Percentiles rank a stretch among this genome's conserved stretches.
Evolutionary conservation across 2,113 vertebrate species (phyloP).

Genomic region (Lichenostomus cassidix): DNA sequence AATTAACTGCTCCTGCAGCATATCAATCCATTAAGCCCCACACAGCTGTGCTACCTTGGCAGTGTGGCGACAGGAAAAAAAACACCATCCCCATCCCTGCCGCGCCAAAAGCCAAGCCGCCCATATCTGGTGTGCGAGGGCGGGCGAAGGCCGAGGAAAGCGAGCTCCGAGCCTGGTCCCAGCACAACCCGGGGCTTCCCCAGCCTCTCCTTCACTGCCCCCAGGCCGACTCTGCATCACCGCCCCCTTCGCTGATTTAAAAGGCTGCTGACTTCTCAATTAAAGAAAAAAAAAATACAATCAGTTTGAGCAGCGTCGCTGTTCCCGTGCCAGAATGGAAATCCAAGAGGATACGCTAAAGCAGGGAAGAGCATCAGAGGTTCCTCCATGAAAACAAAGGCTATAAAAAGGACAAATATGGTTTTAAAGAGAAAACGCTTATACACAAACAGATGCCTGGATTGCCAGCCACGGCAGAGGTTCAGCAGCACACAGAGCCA

Average conservation of each 20-base stretch:
- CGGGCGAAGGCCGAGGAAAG: not conserved
- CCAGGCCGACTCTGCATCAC: rapidly evolving
- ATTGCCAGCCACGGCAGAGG: rapidly evolving
- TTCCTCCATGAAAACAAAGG: conserved; percentile 61
- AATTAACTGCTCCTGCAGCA: conserved; percentile 32
- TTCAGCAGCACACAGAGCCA: not conserved
- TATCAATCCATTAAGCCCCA: conserved; percentile 29
- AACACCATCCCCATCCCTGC: not conserved
- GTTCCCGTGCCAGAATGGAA: not conserved
- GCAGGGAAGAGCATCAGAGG: conserved; percentile 1
- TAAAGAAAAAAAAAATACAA: not conserved
- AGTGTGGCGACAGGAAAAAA: not conserved
- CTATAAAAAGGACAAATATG: conserved; percentile 55
- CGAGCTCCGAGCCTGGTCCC: not conserved
- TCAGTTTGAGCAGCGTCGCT: not conserved
- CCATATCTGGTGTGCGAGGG: not conserved
- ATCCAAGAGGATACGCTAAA: not conserved
- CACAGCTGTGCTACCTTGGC: conserved; percentile 56
- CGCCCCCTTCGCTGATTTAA: rapidly evolving
- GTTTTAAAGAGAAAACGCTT: not conserved
- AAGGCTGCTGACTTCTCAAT: not conserved
- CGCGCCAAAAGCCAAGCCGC: not conserved
- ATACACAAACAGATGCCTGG: rapidly evolving
- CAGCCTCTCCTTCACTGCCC: not conserved
- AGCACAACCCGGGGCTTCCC: rapidly evolving